A percentile compares a stretch with the other conserved stretches of the same genome.
These are phyloP conservation scores for Lathamus discolor DNA, from an alignment of 2,113 vertebrate species.

Conservation along the genomic window DNA sequence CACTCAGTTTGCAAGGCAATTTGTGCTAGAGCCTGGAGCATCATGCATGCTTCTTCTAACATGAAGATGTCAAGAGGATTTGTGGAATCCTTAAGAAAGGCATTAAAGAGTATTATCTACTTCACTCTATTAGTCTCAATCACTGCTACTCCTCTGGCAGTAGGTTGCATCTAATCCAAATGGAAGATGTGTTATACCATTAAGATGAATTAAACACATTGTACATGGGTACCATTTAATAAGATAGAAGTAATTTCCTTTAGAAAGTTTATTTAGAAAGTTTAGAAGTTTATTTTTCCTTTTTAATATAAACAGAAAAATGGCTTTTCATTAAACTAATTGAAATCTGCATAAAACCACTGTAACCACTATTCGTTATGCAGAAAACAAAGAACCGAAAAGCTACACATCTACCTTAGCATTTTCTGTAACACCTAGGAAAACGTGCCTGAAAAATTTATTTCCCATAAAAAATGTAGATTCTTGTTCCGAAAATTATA, in stretches of 20 bases:
- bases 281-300: slow-evolving; percentile 17
- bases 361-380: not conserved
- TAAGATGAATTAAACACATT: not conserved
- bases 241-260: slow-evolving; percentile 20
- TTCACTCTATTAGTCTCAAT: not conserved
- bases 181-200: not conserved
- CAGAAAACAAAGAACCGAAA: not conserved
- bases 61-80: not conserved
- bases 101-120: not conserved
- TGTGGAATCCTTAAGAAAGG: not conserved
- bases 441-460: not conserved
- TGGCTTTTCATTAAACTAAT: not conserved
- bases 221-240: not conserved
- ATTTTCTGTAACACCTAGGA: not conserved
- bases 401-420: not conserved
- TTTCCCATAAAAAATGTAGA: not conserved
- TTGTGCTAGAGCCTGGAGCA: not conserved
- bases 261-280: too few species aligned
- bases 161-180: not conserved
- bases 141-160: not conserved
- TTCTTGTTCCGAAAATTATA: not conserved
- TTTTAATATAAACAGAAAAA: slow-evolving; percentile 14
- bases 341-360: not conserved
- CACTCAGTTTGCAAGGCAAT: not conserved
- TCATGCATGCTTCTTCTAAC: not conserved